Evolutionary conservation across 2,888 invertebrate species (phyloP).

Genomic region (Hartigia nigra): DNA sequence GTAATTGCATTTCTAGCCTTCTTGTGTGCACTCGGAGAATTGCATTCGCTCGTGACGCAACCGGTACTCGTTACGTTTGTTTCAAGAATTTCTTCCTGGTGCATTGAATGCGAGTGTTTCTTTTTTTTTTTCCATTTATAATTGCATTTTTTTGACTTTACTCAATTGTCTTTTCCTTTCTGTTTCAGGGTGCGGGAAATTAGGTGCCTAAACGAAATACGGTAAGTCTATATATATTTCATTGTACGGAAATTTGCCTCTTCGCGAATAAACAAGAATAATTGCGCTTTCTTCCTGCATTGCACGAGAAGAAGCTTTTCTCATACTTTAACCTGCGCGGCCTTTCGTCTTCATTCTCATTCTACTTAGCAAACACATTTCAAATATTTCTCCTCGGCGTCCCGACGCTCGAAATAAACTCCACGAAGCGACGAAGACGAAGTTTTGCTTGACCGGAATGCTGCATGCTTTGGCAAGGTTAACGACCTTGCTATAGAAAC

Average conservation of each 20-base stretch:
- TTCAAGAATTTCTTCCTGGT: not conserved
- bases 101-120: not conserved
- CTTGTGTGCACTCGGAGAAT: not conserved
- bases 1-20: not conserved
- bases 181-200: slow-evolving; percentile 20
- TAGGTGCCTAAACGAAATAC: slow-evolving; percentile 20
- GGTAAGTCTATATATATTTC: slow-evolving; percentile 7
- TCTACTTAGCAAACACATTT: not conserved
- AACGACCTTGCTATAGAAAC: not conserved
- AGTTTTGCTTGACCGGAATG: not conserved
- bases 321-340: not conserved
- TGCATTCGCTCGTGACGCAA: not conserved
- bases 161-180: not conserved
- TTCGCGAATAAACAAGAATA: not conserved
- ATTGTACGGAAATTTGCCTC: not conserved
- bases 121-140: too few species aligned
- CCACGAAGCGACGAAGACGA: slow-evolving; percentile 1
- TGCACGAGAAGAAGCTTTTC: not conserved
- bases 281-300: not conserved
- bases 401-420: slow-evolving; percentile 3
- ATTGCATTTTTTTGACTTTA: not conserved
- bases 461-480: slow-evolving; percentile 1
- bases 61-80: not conserved
- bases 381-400: not conserved
- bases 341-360: not conserved